Conservation (phyloP, 2,888 invertebrate species). For the Hyposoter dolosus region DNA sequence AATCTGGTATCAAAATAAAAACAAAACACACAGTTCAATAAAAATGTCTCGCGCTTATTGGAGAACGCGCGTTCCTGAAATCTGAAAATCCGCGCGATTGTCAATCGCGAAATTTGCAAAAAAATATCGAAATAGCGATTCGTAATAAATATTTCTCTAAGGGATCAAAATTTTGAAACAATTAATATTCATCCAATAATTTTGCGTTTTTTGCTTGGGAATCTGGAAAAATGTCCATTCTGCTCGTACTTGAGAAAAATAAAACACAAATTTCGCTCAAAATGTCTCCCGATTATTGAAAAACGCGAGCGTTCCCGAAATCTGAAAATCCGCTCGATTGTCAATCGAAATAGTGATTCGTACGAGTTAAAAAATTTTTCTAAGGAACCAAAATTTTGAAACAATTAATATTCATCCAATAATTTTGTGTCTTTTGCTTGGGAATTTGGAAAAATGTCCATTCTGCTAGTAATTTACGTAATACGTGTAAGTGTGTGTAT, state of each 20-base stretch:
- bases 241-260: background rate
- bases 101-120: background rate
- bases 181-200: background rate
- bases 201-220: background rate
- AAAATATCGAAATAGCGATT: background rate
- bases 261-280: too few species aligned
- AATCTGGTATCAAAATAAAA: constrained; percentile 84
- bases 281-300: too few species aligned
- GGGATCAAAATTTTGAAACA: background rate
- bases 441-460: background rate
- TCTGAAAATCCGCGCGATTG: background rate
- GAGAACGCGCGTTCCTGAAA: too few species aligned
- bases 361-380: background rate
- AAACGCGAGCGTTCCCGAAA: too few species aligned
- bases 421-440: background rate
- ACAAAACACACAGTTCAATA: background rate
- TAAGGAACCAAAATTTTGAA: background rate
- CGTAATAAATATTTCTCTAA: background rate
- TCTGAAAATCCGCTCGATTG: background rate
- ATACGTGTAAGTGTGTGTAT: background rate
- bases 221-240: background rate
- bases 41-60: background rate
- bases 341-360: background rate
- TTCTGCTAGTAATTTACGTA: background rate
- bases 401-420: background rate